Percentiles rank a stretch among this genome's conserved stretches.
Evolutionary conservation across 2,113 vertebrate species (phyloP).

Genomic region (Pseudorhombus dupliciocellatus): DNA sequence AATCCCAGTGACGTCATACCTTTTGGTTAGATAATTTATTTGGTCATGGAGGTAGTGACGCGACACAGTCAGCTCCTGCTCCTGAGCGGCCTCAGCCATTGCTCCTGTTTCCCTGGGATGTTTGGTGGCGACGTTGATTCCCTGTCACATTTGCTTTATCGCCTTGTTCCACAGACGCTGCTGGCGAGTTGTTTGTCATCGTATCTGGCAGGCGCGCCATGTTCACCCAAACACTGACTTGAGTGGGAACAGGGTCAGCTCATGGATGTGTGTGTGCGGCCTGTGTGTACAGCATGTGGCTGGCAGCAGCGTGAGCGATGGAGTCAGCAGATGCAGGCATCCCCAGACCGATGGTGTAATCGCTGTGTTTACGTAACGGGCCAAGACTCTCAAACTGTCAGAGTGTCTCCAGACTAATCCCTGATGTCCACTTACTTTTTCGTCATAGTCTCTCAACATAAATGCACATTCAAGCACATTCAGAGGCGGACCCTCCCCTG

Average conservation of each 20-base stretch:
- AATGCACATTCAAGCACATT: constrained; percentile 15
- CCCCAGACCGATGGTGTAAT: constrained; percentile 68
- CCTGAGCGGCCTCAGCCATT: not conserved
- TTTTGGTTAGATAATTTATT: constrained; percentile 50
- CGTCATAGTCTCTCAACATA: not conserved
- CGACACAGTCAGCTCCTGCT: not conserved
- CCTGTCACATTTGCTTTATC: constrained; percentile 57
- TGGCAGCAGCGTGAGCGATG: constrained; percentile 58
- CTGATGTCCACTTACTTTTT: constrained; percentile 29
- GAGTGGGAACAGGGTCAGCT: constrained; percentile 39
- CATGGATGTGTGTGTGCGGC: constrained; percentile 33
- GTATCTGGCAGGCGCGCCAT: constrained; percentile 41
- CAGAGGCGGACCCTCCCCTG: not conserved
- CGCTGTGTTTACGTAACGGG: constrained; percentile 64
- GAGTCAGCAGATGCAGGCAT: constrained; percentile 63
- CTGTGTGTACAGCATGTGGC: not conserved
- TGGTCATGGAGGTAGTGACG: not conserved
- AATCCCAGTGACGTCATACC: constrained; percentile 27
- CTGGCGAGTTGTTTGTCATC: constrained; percentile 38
- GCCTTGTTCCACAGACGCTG: constrained; percentile 20
- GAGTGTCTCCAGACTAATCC: constrained; percentile 58
- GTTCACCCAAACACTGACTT: constrained; percentile 27
- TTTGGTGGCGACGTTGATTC: constrained; percentile 14
- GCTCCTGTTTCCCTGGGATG: not conserved
- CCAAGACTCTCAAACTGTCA: constrained; percentile 60